A percentile compares a stretch with the other conserved stretches of the same genome.
phyloP scores from a whole-genome alignment of 2,113 vertebrate genomes.

The Catharus bicknelli region DNA sequence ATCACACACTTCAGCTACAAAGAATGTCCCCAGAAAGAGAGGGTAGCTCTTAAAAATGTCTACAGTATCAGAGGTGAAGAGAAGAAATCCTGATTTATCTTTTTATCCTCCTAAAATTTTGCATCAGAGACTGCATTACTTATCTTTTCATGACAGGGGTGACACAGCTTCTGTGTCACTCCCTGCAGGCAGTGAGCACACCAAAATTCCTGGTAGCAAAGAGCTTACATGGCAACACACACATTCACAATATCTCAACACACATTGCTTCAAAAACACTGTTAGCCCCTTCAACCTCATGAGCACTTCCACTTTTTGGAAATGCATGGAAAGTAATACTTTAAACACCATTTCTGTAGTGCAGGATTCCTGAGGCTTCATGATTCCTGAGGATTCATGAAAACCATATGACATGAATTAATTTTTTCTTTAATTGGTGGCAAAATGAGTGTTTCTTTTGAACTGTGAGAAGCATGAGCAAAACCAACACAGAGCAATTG shows the following conservation, averaged over 20 bases:
- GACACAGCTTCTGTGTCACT: conserved; percentile 37
- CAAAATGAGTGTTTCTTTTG: conserved; percentile 16
- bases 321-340: conserved; percentile 20
- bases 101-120: conserved; percentile 11
- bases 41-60: background rate
- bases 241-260: conserved; percentile 14
- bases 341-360: conserved; percentile 7
- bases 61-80: background rate
- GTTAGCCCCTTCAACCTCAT: background rate
- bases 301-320: background rate
- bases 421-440: conserved; percentile 10
- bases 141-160: conserved; percentile 6
- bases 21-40: background rate
- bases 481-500: background rate
- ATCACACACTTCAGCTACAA: background rate
- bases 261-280: background rate
- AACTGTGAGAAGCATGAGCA: conserved; percentile 18
- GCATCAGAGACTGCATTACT: conserved; percentile 14
- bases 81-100: background rate
- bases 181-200: conserved; percentile 13
- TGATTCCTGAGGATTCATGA: conserved; percentile 24
- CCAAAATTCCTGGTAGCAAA: background rate
- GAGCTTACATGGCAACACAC: conserved; percentile 33
- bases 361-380: conserved; percentile 25
- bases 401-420: background rate